phyloP scores from a whole-genome alignment of 2,113 vertebrate species.

The Hippocampus comes region DNA sequence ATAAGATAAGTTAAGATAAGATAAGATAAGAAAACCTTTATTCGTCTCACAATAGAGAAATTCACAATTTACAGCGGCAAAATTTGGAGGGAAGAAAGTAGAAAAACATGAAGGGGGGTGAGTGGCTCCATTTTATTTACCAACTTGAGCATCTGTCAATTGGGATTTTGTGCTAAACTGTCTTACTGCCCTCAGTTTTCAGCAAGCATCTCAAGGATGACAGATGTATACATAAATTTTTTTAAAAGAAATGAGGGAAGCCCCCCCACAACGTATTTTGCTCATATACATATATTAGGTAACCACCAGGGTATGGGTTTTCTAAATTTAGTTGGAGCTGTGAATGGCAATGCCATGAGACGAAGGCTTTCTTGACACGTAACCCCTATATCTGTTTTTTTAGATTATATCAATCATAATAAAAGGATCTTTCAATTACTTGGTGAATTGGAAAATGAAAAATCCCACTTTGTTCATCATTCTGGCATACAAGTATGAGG shows the following conservation, averaged over 20 bases:
- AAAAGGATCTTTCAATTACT: not conserved
- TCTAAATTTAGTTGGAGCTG: slow-evolving; percentile 68
- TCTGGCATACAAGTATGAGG: too few species aligned
- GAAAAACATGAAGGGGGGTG: too few species aligned
- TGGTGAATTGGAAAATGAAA: not conserved
- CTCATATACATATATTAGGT: slow-evolving; percentile 52
- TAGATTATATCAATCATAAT: not conserved
- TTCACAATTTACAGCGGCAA: too few species aligned
- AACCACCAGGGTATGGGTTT: slow-evolving; percentile 58
- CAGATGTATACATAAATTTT: not conserved
- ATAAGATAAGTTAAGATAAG: too few species aligned
- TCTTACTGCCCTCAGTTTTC: not conserved
- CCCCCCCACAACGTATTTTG: slow-evolving; percentile 35
- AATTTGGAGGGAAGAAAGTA: too few species aligned
- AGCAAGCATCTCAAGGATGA: slow-evolving; percentile 44
- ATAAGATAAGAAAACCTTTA: too few species aligned
- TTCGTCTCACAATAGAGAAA: too few species aligned
- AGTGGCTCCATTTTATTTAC: not conserved
- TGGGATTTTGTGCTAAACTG: not conserved
- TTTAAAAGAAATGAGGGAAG: not conserved
- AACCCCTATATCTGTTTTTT: not conserved
- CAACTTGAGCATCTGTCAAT: not conserved
- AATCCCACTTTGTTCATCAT: too few species aligned
- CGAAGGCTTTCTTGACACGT: slow-evolving; percentile 16
- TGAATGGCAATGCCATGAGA: slow-evolving; percentile 69